A percentile compares a stretch with the other conserved stretches of the same genome.
phyloP scores from a whole-genome alignment of 2,888 invertebrate species.

The Volucella inflata region DNA sequence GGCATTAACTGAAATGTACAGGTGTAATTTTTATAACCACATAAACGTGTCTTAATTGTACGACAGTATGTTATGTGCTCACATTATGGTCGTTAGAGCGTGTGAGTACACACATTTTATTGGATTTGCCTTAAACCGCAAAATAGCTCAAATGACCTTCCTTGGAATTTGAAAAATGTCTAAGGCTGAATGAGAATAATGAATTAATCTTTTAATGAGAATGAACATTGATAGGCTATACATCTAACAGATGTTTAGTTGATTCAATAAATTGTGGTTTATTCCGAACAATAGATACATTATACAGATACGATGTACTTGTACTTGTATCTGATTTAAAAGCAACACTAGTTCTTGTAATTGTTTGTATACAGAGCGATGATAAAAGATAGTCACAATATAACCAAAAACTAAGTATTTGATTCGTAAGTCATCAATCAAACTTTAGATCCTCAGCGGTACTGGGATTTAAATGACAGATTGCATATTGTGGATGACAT shows the following conservation, averaged over 20 bases:
- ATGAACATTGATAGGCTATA: conserved; percentile 30
- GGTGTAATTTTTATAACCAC: conserved; percentile 40
- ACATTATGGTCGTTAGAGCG: no score
- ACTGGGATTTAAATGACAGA: no score
- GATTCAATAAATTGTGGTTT: conserved; percentile 13
- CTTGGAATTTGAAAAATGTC: conserved; percentile 45
- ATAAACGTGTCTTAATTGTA: conserved; percentile 29
- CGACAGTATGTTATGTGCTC: no score
- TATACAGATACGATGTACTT: not conserved
- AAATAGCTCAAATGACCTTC: conserved; percentile 36
- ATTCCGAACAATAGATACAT: not conserved
- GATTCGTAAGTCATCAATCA: no score
- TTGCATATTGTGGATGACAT: no score
- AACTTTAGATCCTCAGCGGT: no score
- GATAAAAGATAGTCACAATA: no score
- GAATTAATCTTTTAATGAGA: conserved; percentile 48
- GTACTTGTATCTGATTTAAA: no score
- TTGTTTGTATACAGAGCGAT: no score
- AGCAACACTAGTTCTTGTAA: no score
- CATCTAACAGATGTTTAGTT: conserved; percentile 19
- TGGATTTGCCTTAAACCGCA: conserved; percentile 22
- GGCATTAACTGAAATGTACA: conserved; percentile 22
- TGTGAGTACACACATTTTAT: conserved; percentile 4
- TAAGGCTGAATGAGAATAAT: conserved; percentile 36
- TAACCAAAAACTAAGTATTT: no score